phyloP scores from a whole-genome alignment of 2,888 invertebrate species.

The Molorchus minor region DNA sequence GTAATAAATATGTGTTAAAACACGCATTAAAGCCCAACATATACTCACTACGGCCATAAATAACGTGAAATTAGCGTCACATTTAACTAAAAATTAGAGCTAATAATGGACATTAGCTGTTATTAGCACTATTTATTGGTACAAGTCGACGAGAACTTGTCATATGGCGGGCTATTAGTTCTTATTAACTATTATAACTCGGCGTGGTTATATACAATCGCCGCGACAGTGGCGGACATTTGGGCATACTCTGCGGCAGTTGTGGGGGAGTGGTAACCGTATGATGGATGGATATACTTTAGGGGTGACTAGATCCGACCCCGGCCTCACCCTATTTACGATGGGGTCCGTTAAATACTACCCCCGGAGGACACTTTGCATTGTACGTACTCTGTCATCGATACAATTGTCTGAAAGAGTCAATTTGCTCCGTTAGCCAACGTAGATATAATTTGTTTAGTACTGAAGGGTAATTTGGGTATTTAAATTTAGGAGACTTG shows the following conservation, averaged over 20 bases:
- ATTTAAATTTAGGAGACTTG: slow-evolving; percentile 13
- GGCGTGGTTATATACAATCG: not conserved
- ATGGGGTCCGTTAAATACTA: slow-evolving; percentile 46
- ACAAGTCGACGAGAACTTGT: slow-evolving; percentile 42
- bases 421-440: slow-evolving; percentile 47
- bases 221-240: slow-evolving; percentile 36
- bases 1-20: slow-evolving; percentile 14
- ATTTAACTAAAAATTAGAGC: slow-evolving; percentile 39
- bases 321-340: slow-evolving; percentile 42
- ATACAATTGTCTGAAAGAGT: slow-evolving; percentile 52
- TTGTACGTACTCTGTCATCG: slow-evolving; percentile 49
- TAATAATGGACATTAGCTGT: slow-evolving; percentile 46
- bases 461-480: slow-evolving; percentile 20
- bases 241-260: slow-evolving; percentile 51
- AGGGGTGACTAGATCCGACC: slow-evolving; percentile 47
- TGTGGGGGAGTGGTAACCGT: slow-evolving; percentile 56
- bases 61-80: slow-evolving; percentile 35
- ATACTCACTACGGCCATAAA: slow-evolving; percentile 18
- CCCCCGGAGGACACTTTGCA: slow-evolving; percentile 45
- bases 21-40: slow-evolving; percentile 22
- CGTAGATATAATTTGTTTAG: slow-evolving; percentile 40
- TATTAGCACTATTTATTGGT: slow-evolving; percentile 43
- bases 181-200: slow-evolving; percentile 32
- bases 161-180: slow-evolving; percentile 46
- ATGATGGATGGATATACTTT: slow-evolving; percentile 54